Conservation (phyloP, 30 jellyfish, hydroid and myxozoan species). For the Catostylus mosaicus region DNA sequence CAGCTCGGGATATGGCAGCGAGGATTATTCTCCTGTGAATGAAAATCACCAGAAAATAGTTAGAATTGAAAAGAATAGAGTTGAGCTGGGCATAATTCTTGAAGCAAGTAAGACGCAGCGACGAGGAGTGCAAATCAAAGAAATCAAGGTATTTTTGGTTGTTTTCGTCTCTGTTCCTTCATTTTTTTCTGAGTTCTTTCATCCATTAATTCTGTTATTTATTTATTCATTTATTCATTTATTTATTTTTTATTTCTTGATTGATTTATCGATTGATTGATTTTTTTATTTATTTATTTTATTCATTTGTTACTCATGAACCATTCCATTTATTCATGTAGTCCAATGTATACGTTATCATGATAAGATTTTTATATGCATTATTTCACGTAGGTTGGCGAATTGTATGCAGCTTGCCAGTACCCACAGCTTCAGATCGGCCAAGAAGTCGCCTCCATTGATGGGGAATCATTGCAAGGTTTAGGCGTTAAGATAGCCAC, state of each 20-base stretch:
- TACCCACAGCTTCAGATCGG: constrained; percentile 54
- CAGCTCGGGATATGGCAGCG: constrained; percentile 77
- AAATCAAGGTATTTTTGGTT: constrained; percentile 54
- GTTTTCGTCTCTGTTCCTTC: neutral
- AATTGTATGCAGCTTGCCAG: constrained; percentile 53
- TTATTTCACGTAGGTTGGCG: constrained; percentile 34
- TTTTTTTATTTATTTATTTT: no score
- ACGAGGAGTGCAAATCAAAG: constrained; percentile 50
- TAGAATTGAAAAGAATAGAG: constrained; percentile 29
- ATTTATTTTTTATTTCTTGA: no score
- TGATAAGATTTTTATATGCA: neutral
- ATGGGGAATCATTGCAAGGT: constrained; percentile 70
- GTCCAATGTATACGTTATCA: neutral
- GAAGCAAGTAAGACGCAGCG: constrained; percentile 25
- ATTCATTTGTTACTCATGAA: no score
- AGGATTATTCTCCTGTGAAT: constrained; percentile 49
- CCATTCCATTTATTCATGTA: neutral
- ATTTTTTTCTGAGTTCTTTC: neutral
- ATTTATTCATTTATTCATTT: neutral
- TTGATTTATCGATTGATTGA: no score
- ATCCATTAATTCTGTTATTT: neutral
- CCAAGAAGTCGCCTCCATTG: constrained; percentile 66
- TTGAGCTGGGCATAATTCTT: constrained; percentile 45
- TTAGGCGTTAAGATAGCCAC: constrained; percentile 56
- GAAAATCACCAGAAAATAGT: constrained; percentile 10